These are phyloP conservation scores for Xenops minutus DNA, from an alignment of 2,797 vertebrate genomes.

Conservation along the genomic window DNA sequence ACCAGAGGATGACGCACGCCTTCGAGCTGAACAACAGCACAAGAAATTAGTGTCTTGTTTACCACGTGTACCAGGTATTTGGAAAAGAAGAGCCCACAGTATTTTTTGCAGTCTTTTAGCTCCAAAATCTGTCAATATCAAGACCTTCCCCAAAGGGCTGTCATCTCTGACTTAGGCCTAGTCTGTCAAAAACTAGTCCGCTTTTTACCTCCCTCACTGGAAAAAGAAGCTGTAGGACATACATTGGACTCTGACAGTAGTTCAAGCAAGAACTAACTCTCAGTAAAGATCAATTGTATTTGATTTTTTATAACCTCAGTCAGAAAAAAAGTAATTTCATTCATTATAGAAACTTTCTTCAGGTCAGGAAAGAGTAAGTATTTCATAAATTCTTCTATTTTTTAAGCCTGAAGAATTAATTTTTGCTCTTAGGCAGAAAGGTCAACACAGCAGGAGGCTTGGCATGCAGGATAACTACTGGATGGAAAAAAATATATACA, in stretches of 20 bases:
- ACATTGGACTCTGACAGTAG: neutral
- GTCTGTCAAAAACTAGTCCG: neutral
- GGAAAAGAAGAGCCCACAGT: neutral
- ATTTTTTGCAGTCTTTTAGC: neutral
- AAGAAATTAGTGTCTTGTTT: neutral
- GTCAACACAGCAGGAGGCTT: neutral
- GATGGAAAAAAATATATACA: neutral
- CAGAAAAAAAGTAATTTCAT: neutral
- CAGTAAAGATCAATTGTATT: neutral
- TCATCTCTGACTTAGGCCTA: neutral
- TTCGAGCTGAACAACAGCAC: fast-evolving
- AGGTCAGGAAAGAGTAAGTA: neutral
- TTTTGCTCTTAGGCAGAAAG: neutral
- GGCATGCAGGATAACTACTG: neutral
- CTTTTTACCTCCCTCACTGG: neutral
- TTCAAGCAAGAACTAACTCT: neutral
- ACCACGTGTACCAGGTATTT: neutral
- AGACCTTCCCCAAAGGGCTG: neutral
- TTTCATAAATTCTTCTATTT: neutral
- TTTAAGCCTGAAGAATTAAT: neutral
- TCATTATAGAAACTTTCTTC: neutral
- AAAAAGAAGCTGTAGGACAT: neutral
- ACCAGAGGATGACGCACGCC: fast-evolving
- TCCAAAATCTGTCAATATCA: neutral
- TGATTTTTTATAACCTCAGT: neutral